Conservation (phyloP, 2,888 invertebrate species). For the Oithona nana region DNA sequence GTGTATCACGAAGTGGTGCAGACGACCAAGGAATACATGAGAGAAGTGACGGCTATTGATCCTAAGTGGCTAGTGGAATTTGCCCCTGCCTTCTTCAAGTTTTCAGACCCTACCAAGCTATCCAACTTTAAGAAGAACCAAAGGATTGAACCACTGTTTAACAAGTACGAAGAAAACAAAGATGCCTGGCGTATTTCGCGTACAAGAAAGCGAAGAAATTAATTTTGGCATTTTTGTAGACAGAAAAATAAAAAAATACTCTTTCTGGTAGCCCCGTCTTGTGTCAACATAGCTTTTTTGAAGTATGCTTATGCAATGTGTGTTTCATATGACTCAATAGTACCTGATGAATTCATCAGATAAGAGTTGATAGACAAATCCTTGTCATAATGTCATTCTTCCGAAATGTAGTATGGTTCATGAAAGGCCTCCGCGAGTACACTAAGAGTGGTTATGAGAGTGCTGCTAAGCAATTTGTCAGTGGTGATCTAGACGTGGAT, state of each 20-base stretch:
- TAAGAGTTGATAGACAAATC: too few species aligned
- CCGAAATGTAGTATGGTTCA: constrained; percentile 9
- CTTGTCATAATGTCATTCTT: constrained; percentile 11
- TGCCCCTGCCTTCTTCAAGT: constrained; percentile 96
- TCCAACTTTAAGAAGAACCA: constrained; percentile 99
- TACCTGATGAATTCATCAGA: too few species aligned
- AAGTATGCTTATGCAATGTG: too few species aligned
- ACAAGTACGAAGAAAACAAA: constrained; percentile 88
- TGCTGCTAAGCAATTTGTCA: constrained; percentile 15
- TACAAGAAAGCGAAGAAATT: constrained; percentile 68
- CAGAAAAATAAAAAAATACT: too few species aligned
- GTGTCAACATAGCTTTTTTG: too few species aligned
- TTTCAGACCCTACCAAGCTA: constrained; percentile 92
- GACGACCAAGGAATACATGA: constrained; percentile 98
- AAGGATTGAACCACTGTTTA: constrained; percentile 86
- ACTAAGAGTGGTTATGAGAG: constrained; percentile 17
- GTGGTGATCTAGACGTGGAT: constrained; percentile 25
- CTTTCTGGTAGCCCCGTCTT: too few species aligned
- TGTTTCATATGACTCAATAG: too few species aligned
- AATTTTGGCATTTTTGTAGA: constrained; percentile 24
- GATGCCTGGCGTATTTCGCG: constrained; percentile 98
- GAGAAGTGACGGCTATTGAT: constrained; percentile 89
- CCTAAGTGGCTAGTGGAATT: constrained; percentile 98
- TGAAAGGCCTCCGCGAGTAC: constrained; percentile 15
- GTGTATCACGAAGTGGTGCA: constrained; percentile 96